Evolutionary conservation across 2,113 vertebrate genomes (phyloP).

Genomic region (Rhabdornis inornatus): DNA sequence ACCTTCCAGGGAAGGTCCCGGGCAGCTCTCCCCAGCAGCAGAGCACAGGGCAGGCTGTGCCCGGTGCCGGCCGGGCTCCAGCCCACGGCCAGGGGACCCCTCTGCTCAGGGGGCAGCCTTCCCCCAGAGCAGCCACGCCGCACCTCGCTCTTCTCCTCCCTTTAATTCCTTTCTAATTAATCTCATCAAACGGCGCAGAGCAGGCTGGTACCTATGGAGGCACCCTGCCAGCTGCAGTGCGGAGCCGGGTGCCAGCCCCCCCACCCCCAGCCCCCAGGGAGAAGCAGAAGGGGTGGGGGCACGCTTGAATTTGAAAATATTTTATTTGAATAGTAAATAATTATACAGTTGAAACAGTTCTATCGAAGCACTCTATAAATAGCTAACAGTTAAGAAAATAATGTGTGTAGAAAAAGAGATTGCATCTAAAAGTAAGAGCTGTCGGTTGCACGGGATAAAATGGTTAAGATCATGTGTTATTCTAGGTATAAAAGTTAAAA

Average conservation of each 20-base stretch:
- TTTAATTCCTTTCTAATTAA: not conserved
- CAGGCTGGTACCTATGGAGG: not conserved
- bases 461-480: slow-evolving; percentile 77
- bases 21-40: not conserved
- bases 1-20: not conserved
- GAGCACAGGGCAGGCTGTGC: not conserved
- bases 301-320: slow-evolving; percentile 92
- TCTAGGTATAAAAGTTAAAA: slow-evolving; percentile 82
- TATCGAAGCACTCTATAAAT: slow-evolving; percentile 98
- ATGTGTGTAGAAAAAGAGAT: slow-evolving; percentile 99
- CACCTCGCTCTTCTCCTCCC: not conserved
- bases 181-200: not conserved
- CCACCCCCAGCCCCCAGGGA: not conserved
- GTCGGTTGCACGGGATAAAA: slow-evolving; percentile 80
- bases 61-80: accelerated
- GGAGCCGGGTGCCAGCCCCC: not conserved
- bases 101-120: not conserved
- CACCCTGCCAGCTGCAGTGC: not conserved
- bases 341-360: slow-evolving; percentile 95
- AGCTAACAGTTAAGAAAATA: slow-evolving; percentile 99
- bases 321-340: slow-evolving; percentile 96
- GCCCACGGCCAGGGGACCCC: not conserved
- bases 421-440: slow-evolving; percentile 99
- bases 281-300: not conserved
- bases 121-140: accelerated